Percentiles rank a stretch among this genome's conserved stretches.
Evolutionary conservation across 2,797 vertebrate species (phyloP).

Genomic region (Diceros bicornis): DNA sequence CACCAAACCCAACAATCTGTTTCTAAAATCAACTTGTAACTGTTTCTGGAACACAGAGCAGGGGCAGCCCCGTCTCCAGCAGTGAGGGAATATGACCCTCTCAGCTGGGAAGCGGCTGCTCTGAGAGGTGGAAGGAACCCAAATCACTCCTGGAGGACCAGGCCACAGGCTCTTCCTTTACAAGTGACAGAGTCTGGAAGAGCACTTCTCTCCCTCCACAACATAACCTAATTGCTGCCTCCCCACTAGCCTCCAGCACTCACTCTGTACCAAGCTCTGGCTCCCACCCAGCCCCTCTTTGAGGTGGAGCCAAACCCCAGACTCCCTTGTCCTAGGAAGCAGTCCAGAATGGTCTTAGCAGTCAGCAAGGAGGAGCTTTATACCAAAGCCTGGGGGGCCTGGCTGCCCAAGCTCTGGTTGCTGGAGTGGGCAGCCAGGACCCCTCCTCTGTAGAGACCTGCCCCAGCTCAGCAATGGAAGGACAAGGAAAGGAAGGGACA

Average conservation of each 20-base stretch:
- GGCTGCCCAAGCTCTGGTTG: neutral
- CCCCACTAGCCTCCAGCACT: neutral
- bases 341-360: conserved; percentile 66
- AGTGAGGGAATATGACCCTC: neutral
- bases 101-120: neutral
- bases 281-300: conserved; percentile 60
- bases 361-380: conserved; percentile 10
- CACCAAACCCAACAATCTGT: neutral
- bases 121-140: neutral
- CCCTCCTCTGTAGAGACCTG: neutral
- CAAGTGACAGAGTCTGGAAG: conserved; percentile 45
- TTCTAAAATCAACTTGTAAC: conserved; percentile 46
- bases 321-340: conserved; percentile 70
- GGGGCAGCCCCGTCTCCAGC: neutral
- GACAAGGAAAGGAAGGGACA: neutral
- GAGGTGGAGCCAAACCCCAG: conserved; percentile 69
- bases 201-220: neutral
- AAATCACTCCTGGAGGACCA: neutral
- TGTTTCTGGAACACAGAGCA: conserved; percentile 20
- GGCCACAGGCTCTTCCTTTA: neutral
- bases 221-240: neutral
- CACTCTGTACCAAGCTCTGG: conserved; percentile 61
- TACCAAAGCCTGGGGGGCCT: conserved; percentile 39
- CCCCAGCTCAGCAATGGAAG: neutral
- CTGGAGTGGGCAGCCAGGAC: conserved; percentile 51